Percentiles rank a stretch among this genome's conserved stretches.
Conservation (phyloP, 2,113 vertebrate genomes). For the Panthera tigris region DNA sequence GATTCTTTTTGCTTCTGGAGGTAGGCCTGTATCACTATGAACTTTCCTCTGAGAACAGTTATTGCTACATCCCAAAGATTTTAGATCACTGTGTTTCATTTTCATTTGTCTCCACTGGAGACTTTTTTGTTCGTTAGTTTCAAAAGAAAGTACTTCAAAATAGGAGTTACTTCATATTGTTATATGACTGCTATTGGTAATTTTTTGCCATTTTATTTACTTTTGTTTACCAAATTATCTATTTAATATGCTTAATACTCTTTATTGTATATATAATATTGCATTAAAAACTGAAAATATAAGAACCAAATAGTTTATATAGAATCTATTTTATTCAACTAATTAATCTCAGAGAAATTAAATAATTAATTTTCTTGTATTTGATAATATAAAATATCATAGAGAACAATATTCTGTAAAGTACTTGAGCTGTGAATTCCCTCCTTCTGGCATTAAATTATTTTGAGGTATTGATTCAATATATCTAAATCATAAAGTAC, state of each 20-base stretch:
- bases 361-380: neutral
- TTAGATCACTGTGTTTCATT: neutral
- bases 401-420: neutral
- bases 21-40: neutral
- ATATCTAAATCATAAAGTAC: neutral
- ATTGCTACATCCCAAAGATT: neutral
- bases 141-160: neutral
- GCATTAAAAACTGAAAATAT: neutral
- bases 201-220: neutral
- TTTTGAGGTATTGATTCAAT: neutral
- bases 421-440: neutral
- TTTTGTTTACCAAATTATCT: neutral
- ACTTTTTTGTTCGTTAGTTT: neutral
- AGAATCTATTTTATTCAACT: neutral
- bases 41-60: neutral
- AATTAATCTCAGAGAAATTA: neutral
- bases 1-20: neutral
- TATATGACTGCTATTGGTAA: accelerated
- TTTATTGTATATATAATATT: neutral
- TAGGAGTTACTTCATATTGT: neutral
- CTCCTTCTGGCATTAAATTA: neutral
- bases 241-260: neutral
- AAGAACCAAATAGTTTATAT: neutral
- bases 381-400: neutral
- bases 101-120: neutral